Evolutionary conservation across 1,140 invertebrate species (phyloP).

Genomic region (fruit fly (Drosophila melanogaster)): Release_6_plus_ISO1_MT NT_033779.5:21027001-21027500

Average conservation of each 20-base stretch:
- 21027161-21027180: constrained; percentile 73
- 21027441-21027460: constrained; percentile 12
- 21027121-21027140: constrained; percentile 73
- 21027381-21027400: constrained; percentile 46
- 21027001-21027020: constrained; percentile 29
- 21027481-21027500: constrained; percentile 83
- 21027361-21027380: constrained; percentile 76
- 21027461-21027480: constrained; percentile 80
- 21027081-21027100: constrained; percentile 30
- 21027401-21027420: constrained; percentile 73
- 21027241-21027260: constrained; percentile 7
- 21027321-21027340: constrained; percentile 62
- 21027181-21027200: constrained; percentile 64
- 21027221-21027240: constrained; percentile 34
- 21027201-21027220: constrained; percentile 75
- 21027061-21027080: constrained; percentile 40
- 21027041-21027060: constrained; percentile 21
- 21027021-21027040: constrained; percentile 15
- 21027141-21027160: constrained; percentile 82
- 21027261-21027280: constrained; percentile 71
- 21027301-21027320: constrained; percentile 82
- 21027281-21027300: constrained; percentile 83
- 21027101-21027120: constrained; percentile 27
- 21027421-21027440: constrained; percentile 37
- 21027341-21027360: constrained; percentile 40